Base-by-base conservation (phyloP, 2,888 invertebrate species). In the Clusia tigrina region DNA sequence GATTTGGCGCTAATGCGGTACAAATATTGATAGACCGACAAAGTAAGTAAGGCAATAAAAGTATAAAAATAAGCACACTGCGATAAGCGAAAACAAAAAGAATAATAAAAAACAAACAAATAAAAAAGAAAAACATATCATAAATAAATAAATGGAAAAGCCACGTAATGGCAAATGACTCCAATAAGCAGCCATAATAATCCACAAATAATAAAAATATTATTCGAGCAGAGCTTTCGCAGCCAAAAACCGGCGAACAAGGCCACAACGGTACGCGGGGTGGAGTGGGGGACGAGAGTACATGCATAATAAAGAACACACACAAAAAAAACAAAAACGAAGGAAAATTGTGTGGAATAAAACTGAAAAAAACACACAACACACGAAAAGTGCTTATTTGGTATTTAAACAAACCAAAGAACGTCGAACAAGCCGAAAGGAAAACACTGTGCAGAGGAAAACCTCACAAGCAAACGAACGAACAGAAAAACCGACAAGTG, bases 381-480 rank as follows among this genome's bases (percentile, higher is more conserved):
- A 56, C 23, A 42, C 56, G 20, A 58, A 58, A 58, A 58, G 48
- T 58, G 58, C 58, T 58, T 58, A 58, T 57, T 57, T 57, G 46
- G 57, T 46, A 57, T 46, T 57, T 51, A 58, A 58, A 58, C 58
- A 58, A 51, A 25, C 42, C 12, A 54, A 54, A 54, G 38, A 20
- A 22, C n/a, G 18, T 12, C 18, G 37, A 22, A 24, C 25, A 23
- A 25, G 26, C 25, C 53, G 26, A 25, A 10, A 53, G 17, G 17
- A 25, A 54, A 54, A 48, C 12, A 32, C 32, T 32, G 32, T 32
- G 32, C 32, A 32, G 32, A 6, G 32, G 32, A 32, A 32, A 6
- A 32, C 6, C 32, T 3, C n/a, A 42, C 42, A 3, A n/a, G 42
- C 10, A 3, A 22, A 48, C 48, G 18, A 20, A 48, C 22, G 15